phyloP scores from a whole-genome alignment of 2,113 vertebrate species.

The Megaceryle torquata region DNA sequence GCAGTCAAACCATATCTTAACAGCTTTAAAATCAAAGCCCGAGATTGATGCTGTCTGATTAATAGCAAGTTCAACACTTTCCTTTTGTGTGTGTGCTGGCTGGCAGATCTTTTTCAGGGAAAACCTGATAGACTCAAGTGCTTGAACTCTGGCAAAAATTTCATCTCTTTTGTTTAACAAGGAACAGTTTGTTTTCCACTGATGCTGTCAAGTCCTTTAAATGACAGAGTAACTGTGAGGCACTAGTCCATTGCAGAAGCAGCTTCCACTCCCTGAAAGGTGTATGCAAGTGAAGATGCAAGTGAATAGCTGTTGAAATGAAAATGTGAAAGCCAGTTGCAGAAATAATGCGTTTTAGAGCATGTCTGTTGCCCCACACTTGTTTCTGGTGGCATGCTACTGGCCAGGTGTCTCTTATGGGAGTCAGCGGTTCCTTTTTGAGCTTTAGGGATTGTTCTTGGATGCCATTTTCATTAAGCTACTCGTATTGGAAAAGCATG shows the following conservation, averaged over 20 bases:
- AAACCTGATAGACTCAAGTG: background rate
- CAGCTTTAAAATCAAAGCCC: constrained; percentile 28
- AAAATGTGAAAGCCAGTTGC: background rate
- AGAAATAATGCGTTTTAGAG: background rate
- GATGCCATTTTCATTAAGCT: background rate
- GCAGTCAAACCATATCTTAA: background rate
- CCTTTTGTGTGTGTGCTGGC: background rate
- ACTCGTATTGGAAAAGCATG: background rate
- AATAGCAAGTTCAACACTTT: constrained; percentile 24
- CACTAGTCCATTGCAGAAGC: background rate
- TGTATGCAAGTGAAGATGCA: background rate
- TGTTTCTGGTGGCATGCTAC: background rate
- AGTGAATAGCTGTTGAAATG: background rate
- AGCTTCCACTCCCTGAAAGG: background rate
- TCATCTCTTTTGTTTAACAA: background rate
- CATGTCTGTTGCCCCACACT: rapidly evolving
- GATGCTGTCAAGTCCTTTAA: background rate
- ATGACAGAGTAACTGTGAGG: background rate
- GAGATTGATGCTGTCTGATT: constrained; percentile 8
- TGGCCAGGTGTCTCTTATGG: background rate
- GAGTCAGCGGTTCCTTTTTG: background rate
- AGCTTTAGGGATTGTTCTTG: background rate
- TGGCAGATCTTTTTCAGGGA: constrained; percentile 6
- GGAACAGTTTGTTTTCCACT: background rate
- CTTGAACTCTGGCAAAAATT: background rate